Evolutionary conservation across 2,888 invertebrate species (phyloP).

Genomic region (Conchocele bisecta): DNA sequence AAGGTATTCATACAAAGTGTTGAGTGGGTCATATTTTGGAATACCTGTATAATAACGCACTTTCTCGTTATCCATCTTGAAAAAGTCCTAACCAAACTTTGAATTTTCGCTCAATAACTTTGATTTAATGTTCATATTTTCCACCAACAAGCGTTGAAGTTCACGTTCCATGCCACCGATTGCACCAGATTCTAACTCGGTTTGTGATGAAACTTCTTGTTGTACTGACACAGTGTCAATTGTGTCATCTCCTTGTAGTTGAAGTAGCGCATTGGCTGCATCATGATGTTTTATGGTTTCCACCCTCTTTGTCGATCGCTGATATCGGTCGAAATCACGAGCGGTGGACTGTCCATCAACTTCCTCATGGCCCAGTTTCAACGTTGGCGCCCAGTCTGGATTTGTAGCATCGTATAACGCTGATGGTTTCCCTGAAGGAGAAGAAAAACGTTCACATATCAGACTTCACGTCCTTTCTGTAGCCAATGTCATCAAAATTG

Average conservation of each 20-base stretch:
- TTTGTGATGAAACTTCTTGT: conserved; percentile 1
- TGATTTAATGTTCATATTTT: not conserved
- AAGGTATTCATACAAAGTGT: conserved; percentile 17
- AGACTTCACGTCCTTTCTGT: too few species aligned
- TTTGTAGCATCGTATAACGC: conserved; percentile 13
- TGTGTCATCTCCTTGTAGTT: too few species aligned
- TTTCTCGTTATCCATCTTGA: conserved; percentile 1
- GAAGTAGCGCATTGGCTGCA: conserved; percentile 1
- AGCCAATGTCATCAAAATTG: too few species aligned
- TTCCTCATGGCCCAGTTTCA: conserved; percentile 2
- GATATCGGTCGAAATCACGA: not conserved
- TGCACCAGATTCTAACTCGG: not conserved
- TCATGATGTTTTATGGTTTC: too few species aligned
- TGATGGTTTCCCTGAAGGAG: conserved; percentile 19
- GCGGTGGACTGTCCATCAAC: not conserved
- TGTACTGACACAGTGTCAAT: too few species aligned
- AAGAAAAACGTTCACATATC: too few species aligned
- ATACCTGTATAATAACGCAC: conserved; percentile 21
- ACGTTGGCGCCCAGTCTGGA: conserved; percentile 26
- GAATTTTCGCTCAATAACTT: conserved; percentile 5
- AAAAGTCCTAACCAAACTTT: conserved; percentile 18
- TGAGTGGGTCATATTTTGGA: conserved; percentile 7
- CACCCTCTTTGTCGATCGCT: conserved; percentile 2
- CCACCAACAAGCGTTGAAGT: not conserved
- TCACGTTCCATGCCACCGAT: conserved; percentile 14